Evolutionary conservation across 92 coral and sea anemone species (phyloP), one percentile per base, ranked within the genome.

Genomic region (Epizoanthus rinbou): DNA sequence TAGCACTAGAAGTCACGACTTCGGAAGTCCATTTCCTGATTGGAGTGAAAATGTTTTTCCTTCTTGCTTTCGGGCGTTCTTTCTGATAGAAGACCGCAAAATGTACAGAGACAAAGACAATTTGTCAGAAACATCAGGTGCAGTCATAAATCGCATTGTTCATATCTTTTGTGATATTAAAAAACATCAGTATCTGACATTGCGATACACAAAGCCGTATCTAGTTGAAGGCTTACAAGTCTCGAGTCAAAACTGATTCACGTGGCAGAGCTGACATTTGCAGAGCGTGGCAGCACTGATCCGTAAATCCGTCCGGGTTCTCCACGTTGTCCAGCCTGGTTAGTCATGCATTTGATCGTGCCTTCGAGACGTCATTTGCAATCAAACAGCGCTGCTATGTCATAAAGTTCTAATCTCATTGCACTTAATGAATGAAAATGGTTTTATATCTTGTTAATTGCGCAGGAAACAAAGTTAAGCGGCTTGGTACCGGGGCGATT

Each of bases 261-360:
- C 82, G 82, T 78, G 82, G 62, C 71, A 41, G 9, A 53, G 45
- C 15, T 4, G n/a, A 22, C 71, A 43, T 63, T 60, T 63, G 11
- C 71, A 18, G 47, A 62, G 82, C 82, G 82, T 78, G 82, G 82
- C 82, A 22, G 70, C 82, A 78, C 18, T 78, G 82, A 78, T 78
- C 82, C 82, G 82, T 78, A 78, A 78, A 33, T 67, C 50, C 50
- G 21, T 0, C 28, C 21, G 4, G n/a, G 33, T 35, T 33, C 45
- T 25, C 37, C 21, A 10, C 54, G 54, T 50, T 50, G 54, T 50
- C 5, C 54, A 50, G 54, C 15, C 15, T 9, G 14, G 13, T 50
- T 11, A 10, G 11, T 50, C 16, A 11, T 50, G 54, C 14, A 9
- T 28, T 52, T 2, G 31, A 28, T 28, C 66, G 67, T 72, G n/a